Evolutionary conservation across 2,113 vertebrate genomes (phyloP).

Genomic region (Apodemus speciosus): DNA sequence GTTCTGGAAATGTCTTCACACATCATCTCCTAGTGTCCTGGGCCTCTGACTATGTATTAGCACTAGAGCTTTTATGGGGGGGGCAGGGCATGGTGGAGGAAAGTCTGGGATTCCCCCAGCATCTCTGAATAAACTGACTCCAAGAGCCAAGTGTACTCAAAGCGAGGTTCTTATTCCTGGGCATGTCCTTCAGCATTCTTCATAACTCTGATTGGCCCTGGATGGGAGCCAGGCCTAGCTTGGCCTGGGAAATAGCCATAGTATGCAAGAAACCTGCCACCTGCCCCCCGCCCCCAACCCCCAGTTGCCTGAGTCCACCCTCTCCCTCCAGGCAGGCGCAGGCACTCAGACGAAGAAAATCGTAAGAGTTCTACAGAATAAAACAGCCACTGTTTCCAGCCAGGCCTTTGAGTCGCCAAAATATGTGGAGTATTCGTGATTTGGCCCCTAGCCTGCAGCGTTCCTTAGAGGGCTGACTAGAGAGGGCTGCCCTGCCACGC

Average conservation of each 20-base stretch:
- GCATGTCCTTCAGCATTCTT: neutral
- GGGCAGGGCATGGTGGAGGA: neutral
- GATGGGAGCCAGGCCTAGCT: neutral
- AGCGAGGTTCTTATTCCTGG: neutral
- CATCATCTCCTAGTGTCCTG: neutral
- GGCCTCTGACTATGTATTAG: neutral
- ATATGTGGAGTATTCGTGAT: constrained; percentile 64
- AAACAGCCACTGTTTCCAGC: constrained; percentile 62
- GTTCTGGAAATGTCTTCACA: neutral
- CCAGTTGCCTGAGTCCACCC: neutral
- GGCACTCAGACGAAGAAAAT: constrained; percentile 38
- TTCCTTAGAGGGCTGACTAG: constrained; percentile 29
- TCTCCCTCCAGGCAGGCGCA: neutral
- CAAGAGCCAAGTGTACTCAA: neutral
- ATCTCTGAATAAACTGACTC: neutral
- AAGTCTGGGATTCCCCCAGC: neutral
- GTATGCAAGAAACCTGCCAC: neutral
- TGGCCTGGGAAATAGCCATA: neutral
- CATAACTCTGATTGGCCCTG: neutral
- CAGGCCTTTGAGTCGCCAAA: constrained; percentile 62
- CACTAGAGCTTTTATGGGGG: neutral
- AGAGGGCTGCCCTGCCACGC: constrained; percentile 7
- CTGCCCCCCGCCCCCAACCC: neutral
- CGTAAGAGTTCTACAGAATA: constrained; percentile 58
- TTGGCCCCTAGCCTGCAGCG: constrained; percentile 42